Conservation (phyloP, 53 echinoderm and acorn worm species). For the Crossaster papposus region DNA sequence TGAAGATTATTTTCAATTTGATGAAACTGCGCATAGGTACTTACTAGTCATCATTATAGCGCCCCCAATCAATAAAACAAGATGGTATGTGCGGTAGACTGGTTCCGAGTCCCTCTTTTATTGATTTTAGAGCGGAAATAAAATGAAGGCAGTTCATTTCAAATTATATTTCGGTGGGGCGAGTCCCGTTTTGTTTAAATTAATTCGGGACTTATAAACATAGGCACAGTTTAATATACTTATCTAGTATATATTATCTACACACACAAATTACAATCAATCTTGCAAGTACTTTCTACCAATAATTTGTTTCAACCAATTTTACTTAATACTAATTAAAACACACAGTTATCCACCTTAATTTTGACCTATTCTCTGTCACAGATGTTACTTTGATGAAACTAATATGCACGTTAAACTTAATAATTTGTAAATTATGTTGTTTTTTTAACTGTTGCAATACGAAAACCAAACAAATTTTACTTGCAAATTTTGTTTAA, state of each 20-base stretch:
- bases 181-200: no score
- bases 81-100: background rate
- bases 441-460: background rate
- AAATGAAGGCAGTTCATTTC: no score
- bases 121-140: background rate
- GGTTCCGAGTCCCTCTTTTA: background rate
- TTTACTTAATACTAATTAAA: no score
- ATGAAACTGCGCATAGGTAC: no score
- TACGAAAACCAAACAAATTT: background rate
- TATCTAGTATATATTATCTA: no score
- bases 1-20: no score
- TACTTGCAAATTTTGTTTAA: background rate
- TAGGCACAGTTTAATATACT: no score
- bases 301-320: no score
- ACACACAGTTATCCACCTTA: background rate
- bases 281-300: no score
- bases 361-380: background rate
- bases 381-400: background rate
- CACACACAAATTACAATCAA: no score
- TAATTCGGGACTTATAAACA: no score
- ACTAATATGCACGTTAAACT: background rate
- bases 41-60: background rate
- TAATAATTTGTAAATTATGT: background rate
- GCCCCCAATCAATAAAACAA: background rate
- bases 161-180: no score